Base-by-base conservation (phyloP, 64 coral and sea anemone genomes). In the Montipora capricornis region DNA sequence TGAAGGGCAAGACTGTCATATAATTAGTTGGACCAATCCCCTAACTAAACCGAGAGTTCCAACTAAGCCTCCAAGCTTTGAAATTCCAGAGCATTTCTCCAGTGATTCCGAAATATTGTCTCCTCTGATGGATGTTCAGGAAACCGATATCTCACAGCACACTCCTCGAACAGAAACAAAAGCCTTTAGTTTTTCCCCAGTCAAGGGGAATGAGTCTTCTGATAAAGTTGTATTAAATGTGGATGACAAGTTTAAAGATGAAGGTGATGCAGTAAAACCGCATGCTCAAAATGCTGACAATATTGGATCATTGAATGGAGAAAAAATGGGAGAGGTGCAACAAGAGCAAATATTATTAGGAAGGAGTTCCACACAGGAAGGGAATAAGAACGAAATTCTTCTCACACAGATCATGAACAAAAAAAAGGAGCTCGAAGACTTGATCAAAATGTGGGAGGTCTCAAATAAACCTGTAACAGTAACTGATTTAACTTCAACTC, bases 371-470 rank as follows among this genome's bases (percentile, higher is more conserved):
- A 49, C 49, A 20, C 7, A 24, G 44, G 64, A 24, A 24, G 14
- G 7, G 60, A 87, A 84, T 77, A 84, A 94, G 66, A 77, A 61
- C 10, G 49, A 77, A 12, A 55, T 66, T 9, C 82, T 95, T 12
- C 48, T 69, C 5, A 71, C 75, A 22, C 71, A 90, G 68, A 95
- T 95, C 24, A 95, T 13, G 20, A 67, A 86, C 62, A 95, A 90
- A 49, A 95, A 85, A 77, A 95, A 53, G 59, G 73, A 95, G 66
- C 46, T 95, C 1, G 93, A 95, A 37, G 88, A 95, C 55, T 55
- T 95, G 13, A 68, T 95, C 49, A 84, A 69, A 20, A 90, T 78
- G 59, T 85, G 93, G 88, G 80, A 95, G 83, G 76, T 76, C 46
- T 75, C 15, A 37, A 59, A 48, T 29, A 44, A 64, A 20, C 68